Evolutionary conservation across 92 coral and sea anemone genomes (phyloP), one percentile per base, ranked within the genome.

Genomic region (Nematostella vectensis): DNA sequence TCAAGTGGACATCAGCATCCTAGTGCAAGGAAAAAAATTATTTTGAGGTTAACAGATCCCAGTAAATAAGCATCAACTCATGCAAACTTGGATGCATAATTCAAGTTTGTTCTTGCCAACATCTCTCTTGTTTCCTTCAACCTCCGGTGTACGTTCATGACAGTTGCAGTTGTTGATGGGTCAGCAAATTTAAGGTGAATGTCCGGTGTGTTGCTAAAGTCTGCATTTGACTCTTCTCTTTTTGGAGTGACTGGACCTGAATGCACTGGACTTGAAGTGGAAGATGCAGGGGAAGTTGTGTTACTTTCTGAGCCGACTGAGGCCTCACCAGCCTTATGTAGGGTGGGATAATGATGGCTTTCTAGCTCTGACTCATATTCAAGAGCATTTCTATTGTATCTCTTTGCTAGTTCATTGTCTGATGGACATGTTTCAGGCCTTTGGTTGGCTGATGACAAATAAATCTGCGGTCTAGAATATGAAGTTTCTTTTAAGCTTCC

Each of bases 61-160:
- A n/a, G n/a, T n/a, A n/a, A n/a, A n/a, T n/a, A n/a, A n/a, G n/a
- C n/a, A n/a, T n/a, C n/a, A n/a, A n/a, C n/a, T n/a, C n/a, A n/a
- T n/a, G 54, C 49, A 58, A 72, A 83, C 60, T 62, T 80, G 49
- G 81, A 51, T 16, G 88, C 81, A 85, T 75, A 79, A 44, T 58
- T 59, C 55, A 58, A 66, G 55, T 79, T 73, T 24, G 86, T 72
- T 21, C 70, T 85, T 4, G 71, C 72, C 27, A 85, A 61, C 81
- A 85, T 60, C 24, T 67, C 78, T 33, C 81, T 67, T 11, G 95
- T 85, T 60, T 85, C 95, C 47, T 59, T 74, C 2, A 85, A 75
- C 57, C 88, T 62, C 57, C 75, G 79, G 48, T 85, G 88, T 26
- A 80, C 95, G 75, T 85, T 85, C 21, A 71, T 55, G 15, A 85